phyloP scores from a whole-genome alignment of 2,797 vertebrate genomes.

The Acipenser ruthenus region DNA sequence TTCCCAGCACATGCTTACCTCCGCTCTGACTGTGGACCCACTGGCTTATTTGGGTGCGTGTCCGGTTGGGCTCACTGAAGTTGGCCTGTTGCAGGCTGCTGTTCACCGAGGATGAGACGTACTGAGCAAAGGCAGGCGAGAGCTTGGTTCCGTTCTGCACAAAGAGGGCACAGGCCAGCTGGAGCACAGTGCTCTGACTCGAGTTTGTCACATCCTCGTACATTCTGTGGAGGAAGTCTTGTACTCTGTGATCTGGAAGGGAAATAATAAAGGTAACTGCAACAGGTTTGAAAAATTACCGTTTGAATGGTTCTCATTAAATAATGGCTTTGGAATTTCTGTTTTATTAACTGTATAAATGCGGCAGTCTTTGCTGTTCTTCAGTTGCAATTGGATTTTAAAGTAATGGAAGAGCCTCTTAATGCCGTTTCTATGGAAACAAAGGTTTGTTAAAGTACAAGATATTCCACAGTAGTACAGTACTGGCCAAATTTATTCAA shows the following conservation, averaged over 20 bases:
- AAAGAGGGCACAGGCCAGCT: constrained; percentile 67
- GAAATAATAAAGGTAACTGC: not conserved
- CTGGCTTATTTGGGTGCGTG: constrained; percentile 29
- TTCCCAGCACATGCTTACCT: constrained; percentile 41
- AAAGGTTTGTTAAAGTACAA: no score
- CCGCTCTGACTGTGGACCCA: constrained; percentile 30
- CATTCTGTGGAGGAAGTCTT: constrained; percentile 43
- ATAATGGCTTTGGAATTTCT: no score
- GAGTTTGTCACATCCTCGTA: constrained; percentile 40
- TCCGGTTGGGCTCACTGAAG: constrained; percentile 52
- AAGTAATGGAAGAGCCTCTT: no score
- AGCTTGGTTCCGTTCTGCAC: constrained; percentile 54
- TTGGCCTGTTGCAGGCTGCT: constrained; percentile 60
- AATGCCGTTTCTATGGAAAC: no score
- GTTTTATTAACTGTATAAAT: no score
- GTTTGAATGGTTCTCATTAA: no score
- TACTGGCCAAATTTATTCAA: no score
- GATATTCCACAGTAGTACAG: no score
- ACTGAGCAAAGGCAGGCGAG: constrained; percentile 54
- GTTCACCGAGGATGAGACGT: constrained; percentile 58
- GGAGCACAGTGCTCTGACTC: constrained; percentile 49
- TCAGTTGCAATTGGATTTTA: no score
- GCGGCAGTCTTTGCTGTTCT: no score
- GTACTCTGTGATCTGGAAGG: constrained; percentile 55
- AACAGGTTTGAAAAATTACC: no score